phyloP scores from a whole-genome alignment of 2,888 invertebrate genomes.

The Platycnemis pennipes region DNA sequence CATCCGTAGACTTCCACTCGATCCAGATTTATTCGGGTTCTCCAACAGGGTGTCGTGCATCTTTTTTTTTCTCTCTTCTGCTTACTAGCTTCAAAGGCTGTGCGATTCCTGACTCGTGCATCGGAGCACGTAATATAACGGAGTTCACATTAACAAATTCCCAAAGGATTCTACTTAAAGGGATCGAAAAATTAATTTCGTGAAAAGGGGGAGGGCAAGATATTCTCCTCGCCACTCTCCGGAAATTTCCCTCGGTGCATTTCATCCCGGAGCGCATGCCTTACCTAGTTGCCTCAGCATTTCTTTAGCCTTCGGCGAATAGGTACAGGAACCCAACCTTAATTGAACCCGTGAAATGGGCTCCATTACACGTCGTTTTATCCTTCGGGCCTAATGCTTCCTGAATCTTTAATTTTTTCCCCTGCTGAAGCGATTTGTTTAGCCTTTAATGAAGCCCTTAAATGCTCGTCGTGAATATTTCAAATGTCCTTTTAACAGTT shows the following conservation, averaged over 20 bases:
- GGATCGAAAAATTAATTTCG: background rate
- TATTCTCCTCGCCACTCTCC: background rate
- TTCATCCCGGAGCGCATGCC: background rate
- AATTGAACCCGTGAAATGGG: slow-evolving; percentile 26
- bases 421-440: background rate
- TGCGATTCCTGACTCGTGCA: too few species aligned
- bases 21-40: background rate
- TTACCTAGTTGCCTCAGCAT: background rate
- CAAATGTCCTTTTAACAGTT: background rate
- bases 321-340: background rate
- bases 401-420: slow-evolving; percentile 20
- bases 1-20: background rate
- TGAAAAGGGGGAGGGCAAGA: background rate
- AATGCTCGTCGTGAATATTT: background rate
- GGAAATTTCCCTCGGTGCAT: background rate
- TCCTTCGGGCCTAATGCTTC: slow-evolving; percentile 26
- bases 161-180: background rate
- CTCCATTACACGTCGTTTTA: slow-evolving; percentile 2
- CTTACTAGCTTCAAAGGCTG: too few species aligned
- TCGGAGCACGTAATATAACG: too few species aligned
- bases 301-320: background rate
- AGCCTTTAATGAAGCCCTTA: background rate
- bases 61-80: background rate
- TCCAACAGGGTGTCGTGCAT: background rate
- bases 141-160: too few species aligned